These are phyloP conservation scores for Hemiprocne comata DNA, from an alignment of 2,113 vertebrate species.

Conservation along the genomic window DNA sequence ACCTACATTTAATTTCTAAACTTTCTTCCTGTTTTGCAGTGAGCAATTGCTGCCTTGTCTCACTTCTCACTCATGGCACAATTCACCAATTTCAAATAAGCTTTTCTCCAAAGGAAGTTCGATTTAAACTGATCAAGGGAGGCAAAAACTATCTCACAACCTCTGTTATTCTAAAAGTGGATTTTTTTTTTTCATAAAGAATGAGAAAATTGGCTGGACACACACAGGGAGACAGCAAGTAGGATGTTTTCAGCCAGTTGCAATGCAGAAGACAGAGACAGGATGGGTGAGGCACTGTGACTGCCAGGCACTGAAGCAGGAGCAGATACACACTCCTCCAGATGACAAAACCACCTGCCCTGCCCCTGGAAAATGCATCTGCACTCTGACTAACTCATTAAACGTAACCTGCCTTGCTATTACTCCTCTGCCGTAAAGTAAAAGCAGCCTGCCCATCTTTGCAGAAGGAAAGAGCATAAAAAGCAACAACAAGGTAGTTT, in stretches of 20 bases:
- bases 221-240: neutral
- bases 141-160: neutral
- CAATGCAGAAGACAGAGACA: neutral
- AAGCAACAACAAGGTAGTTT: neutral
- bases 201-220: neutral
- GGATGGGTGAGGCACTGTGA: neutral
- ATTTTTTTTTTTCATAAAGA: neutral
- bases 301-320: neutral
- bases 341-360: constrained; percentile 37
- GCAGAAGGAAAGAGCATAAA: neutral
- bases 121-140: neutral
- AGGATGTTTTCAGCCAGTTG: neutral
- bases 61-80: neutral
- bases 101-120: neutral
- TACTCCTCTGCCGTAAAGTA: neutral
- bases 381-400: neutral
- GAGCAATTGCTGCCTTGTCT: neutral
- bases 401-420: neutral
- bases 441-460: neutral
- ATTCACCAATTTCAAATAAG: neutral
- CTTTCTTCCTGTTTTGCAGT: neutral
- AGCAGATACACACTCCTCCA: neutral
- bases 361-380: constrained; percentile 4
- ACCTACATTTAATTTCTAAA: neutral
- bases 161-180: neutral